Evolutionary conservation across 2,888 invertebrate species (phyloP), one percentile per base, ranked within the genome.

Genomic region (Amphiduros pacificus): DNA sequence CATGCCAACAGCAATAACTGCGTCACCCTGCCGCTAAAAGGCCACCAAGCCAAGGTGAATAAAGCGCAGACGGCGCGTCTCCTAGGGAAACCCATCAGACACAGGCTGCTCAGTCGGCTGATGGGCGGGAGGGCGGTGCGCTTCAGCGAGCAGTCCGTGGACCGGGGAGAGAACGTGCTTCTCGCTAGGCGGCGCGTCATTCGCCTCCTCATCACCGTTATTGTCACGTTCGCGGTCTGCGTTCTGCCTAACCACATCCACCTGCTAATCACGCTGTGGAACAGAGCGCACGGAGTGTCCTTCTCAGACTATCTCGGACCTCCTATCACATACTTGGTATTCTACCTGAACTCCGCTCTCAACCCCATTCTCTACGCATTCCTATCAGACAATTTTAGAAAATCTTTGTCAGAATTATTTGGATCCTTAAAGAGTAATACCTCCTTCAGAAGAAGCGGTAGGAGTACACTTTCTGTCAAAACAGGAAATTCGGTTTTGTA

Each of bases 301-400:
- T 51, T 60, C 44, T 22, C 31, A 20, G 29, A 59, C 26, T 9
- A 29, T 6, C 62, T 74, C 22, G 86, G 93, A 65, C 92, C 93
- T 11, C 93, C 94, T 1, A 86, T 92, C 64, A 92, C 93, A 27
- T 93, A 92, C 82, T 87, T 94, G 65, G 87, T 93, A 71, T 89
- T 93, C 44, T 94, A 93, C 81, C 89, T 91, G 82, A 94, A 94
- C 85, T 93, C 93, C 20, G 94, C 90, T 51, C 87, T 94, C 67
- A 94, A 94, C 84, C 94, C 94, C 0, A 85, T 94, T 56, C 86
- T 94, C 9, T 94, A 94, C 83, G 93, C 93, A 3, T 92, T 94
- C 79, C 85, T 94, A 55, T 89, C 89, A 2, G 88, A 90, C 64
- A 90, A 91, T 76, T 92, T 93, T 81, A 87, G 92, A 61, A 89